Conservation (phyloP, 2,113 vertebrate genomes). For the Pygoscelis adeliae region DNA sequence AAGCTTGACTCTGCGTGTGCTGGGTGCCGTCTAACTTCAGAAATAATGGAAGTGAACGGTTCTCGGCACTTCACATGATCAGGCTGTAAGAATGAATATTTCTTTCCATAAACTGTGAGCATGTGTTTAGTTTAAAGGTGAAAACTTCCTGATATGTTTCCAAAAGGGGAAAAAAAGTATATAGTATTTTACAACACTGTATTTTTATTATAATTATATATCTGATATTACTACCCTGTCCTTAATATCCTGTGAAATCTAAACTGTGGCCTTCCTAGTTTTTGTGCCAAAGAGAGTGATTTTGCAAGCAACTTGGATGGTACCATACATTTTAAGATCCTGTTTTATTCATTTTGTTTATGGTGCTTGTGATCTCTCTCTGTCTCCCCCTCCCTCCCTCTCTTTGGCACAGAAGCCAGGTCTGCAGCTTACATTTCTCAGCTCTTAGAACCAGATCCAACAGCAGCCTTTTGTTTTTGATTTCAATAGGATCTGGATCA, state of each 20-base stretch:
- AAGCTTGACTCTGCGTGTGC: neutral
- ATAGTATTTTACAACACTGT: constrained; percentile 24
- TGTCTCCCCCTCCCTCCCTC: neutral
- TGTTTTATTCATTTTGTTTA: constrained; percentile 66
- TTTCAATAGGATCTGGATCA: constrained; percentile 44
- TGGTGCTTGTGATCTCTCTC: constrained; percentile 43
- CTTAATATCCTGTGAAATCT: constrained; percentile 70
- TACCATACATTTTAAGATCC: constrained; percentile 32
- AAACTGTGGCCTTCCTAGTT: constrained; percentile 28
- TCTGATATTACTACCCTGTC: constrained; percentile 53
- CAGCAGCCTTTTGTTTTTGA: constrained; percentile 47
- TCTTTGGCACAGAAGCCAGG: constrained; percentile 43
- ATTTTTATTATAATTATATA: constrained; percentile 53
- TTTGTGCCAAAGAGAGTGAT: constrained; percentile 39
- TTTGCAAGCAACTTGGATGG: constrained; percentile 60
- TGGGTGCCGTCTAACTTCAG: neutral
- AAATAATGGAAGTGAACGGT: neutral
- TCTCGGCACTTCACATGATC: constrained; percentile 9
- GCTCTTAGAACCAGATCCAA: constrained; percentile 57
- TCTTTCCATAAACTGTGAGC: constrained; percentile 62
- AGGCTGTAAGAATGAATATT: constrained; percentile 21
- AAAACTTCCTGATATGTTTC: constrained; percentile 54
- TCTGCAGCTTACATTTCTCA: constrained; percentile 67
- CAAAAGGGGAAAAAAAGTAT: neutral
- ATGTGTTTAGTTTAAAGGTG: constrained; percentile 67